Percentiles rank a stretch among this genome's conserved stretches.
Evolutionary conservation across 2,888 invertebrate species (phyloP).

Genomic region (Rhynchonema sp.): DNA sequence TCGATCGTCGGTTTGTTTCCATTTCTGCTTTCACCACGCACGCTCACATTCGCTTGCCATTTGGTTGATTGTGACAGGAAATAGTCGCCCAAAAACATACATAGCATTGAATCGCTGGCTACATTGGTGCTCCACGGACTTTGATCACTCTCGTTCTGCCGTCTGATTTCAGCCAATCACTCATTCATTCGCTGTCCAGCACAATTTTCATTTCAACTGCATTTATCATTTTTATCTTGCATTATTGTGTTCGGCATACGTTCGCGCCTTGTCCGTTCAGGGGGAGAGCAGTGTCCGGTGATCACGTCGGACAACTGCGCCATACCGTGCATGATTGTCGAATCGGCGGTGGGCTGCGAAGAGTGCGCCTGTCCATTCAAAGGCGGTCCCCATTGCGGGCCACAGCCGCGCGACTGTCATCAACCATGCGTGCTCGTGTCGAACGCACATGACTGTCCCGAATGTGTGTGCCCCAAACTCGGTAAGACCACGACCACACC

Average conservation of each 20-base stretch:
- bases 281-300: neutral
- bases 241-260: too few relatives aligned
- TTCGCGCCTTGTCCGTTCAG: too few relatives aligned
- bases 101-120: too few relatives aligned
- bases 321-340: neutral
- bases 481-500: neutral
- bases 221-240: too few relatives aligned
- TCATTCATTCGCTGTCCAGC: too few relatives aligned
- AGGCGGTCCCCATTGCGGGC: neutral
- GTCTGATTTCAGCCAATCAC: too few relatives aligned
- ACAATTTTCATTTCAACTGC: too few relatives aligned
- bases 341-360: neutral
- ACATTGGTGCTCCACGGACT: too few relatives aligned
- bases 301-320: neutral
- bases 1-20: neutral
- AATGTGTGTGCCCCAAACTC: slow-evolving; percentile 1
- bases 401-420: neutral
- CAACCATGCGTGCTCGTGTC: neutral
- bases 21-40: neutral
- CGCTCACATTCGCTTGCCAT: neutral
- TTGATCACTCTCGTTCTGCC: too few relatives aligned
- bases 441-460: neutral
- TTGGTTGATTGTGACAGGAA: too few relatives aligned
- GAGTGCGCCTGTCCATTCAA: neutral
- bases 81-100: too few relatives aligned